Base-by-base conservation (phyloP, 2,888 invertebrate species). In the Aelia acuminata region DNA sequence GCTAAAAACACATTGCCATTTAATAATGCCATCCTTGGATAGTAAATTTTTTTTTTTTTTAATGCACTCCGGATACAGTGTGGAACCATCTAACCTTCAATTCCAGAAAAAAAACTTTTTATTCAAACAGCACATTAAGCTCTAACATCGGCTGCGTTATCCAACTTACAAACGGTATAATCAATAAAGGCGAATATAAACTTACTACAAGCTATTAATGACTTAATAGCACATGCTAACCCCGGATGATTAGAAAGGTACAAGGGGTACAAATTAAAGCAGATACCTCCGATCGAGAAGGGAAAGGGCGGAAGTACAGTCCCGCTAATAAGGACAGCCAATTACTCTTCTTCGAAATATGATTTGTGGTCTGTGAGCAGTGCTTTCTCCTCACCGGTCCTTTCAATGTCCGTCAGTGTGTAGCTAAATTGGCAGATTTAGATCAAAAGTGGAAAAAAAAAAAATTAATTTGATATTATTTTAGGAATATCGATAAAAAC, bases 291-390 rank as follows among this genome's bases (percentile, higher is more conserved):
- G 57, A 57, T 57, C 57, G 26, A 53, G 53, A 57, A 57, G 57
- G 57, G 57, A 57, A 57, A 57, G 57, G 57, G 57, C 57, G 57
- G 57, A 57, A 57, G 26, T 57, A 57, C 57, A 57, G 26, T 57
- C 57, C 26, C 26, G 57, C 57, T 57, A 57, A 57, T 57, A 75
- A 75, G 75, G 39, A 35, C 22, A 22, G 75, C 75, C 75, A 75
- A 75, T 75, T 75, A 75, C 75, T 75, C 75, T 18, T 75, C 39
- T 43, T 75, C 39, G 75, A 75, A 43, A 75, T 75, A 75, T 75
- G 75, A 75, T 75, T 75, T 75, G 75, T 43, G 75, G 39, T 35
- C 75, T 75, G 39, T 43, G 75, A 75, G 39, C 75, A 75, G 20
- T 7, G 75, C 75, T 75, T 75, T 75, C 75, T 39, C 75, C 75